phyloP scores from a whole-genome alignment of 1,140 invertebrate genomes.

The Apis dorsata region DNA sequence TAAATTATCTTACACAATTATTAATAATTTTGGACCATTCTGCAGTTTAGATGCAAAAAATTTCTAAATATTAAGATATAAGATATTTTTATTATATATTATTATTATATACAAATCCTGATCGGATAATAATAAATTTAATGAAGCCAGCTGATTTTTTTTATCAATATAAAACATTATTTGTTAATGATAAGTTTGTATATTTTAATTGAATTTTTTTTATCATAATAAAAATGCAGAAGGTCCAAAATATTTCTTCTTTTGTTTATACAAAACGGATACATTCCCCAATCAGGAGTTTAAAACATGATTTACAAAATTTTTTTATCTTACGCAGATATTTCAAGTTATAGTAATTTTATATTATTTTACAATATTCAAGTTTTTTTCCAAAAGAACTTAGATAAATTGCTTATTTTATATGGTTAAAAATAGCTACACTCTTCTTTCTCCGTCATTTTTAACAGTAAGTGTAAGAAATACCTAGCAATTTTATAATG shows the following conservation, averaged over 20 bases:
- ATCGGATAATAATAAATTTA: constrained; percentile 51
- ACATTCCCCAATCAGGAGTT: constrained; percentile 31
- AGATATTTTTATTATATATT: constrained; percentile 64
- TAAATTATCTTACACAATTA: constrained; percentile 36
- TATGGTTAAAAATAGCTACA: constrained; percentile 31
- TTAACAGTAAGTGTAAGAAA: constrained; percentile 40
- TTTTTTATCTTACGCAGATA: constrained; percentile 27
- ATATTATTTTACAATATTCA: constrained; percentile 49
- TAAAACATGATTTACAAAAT: constrained; percentile 54
- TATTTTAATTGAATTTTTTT: constrained; percentile 38
- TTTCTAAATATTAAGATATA: constrained; percentile 51
- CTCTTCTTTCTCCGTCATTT: neutral
- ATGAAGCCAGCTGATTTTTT: constrained; percentile 32
- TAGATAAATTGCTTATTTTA: constrained; percentile 38
- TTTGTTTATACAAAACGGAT: constrained; percentile 46
- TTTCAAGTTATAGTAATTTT: constrained; percentile 20
- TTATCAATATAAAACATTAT: constrained; percentile 19
- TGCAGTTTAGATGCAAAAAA: constrained; percentile 47
- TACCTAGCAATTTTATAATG: constrained; percentile 81
- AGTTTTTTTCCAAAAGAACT: constrained; percentile 33
- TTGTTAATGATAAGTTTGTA: constrained; percentile 7
- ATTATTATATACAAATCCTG: constrained; percentile 65
- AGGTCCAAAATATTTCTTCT: constrained; percentile 26
- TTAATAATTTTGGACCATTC: constrained; percentile 55
- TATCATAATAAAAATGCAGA: constrained; percentile 25